Evolutionary conservation across 2,113 vertebrate species (phyloP).

Genomic region (Percina caprodes): DNA sequence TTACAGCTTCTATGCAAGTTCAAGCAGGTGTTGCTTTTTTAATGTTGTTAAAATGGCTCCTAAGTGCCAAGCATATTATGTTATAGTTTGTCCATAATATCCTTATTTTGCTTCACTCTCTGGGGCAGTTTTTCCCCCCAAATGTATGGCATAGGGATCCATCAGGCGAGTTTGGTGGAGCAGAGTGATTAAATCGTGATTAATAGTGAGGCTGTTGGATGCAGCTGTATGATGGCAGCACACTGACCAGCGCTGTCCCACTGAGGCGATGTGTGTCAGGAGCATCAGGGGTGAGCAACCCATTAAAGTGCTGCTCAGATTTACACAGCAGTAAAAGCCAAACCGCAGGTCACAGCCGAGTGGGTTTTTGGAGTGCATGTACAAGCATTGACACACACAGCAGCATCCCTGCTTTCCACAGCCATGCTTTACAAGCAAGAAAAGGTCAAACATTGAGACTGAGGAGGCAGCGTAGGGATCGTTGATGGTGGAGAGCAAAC

Average conservation of each 20-base stretch:
- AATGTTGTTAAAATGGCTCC: conserved; percentile 25
- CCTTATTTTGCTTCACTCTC: conserved; percentile 4
- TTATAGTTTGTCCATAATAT: conserved; percentile 9
- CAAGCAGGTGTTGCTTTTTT: conserved; percentile 22
- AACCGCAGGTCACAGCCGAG: conserved; percentile 42
- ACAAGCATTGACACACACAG: conserved; percentile 16
- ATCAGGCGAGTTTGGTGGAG: conserved; percentile 1
- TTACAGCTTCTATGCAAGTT: background rate
- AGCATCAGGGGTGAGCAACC: conserved; percentile 34
- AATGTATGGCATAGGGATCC: background rate
- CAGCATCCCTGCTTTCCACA: conserved; percentile 17
- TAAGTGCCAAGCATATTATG: conserved; percentile 8
- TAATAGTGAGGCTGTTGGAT: conserved; percentile 26
- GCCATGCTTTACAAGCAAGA: conserved; percentile 22
- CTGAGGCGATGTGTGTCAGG: conserved; percentile 24
- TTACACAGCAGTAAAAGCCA: conserved; percentile 62
- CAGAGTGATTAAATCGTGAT: conserved; percentile 45
- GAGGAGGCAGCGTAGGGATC: conserved; percentile 31
- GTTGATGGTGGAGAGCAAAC: conserved; percentile 30
- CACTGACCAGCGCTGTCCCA: conserved; percentile 15
- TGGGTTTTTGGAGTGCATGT: conserved; percentile 25
- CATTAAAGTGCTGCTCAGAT: conserved; percentile 61
- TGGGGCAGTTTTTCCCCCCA: background rate
- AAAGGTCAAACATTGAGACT: conserved; percentile 52
- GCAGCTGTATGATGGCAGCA: conserved; percentile 4